A percentile compares a stretch with the other conserved stretches of the same genome.
Conservation (phyloP, 2,888 invertebrate genomes). For the Diarsia mendica region DNA sequence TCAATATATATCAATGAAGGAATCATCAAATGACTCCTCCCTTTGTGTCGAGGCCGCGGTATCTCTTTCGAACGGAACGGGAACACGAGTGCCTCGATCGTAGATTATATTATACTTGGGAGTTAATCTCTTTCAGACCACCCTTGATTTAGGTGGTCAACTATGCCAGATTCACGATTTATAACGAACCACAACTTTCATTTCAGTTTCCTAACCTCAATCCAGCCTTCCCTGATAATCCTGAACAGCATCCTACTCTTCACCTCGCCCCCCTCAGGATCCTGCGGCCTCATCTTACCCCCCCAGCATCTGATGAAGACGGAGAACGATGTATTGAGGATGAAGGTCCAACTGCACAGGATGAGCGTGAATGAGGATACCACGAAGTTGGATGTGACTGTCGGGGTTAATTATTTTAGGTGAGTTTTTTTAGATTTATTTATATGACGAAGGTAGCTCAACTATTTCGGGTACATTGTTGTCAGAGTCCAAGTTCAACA, state of each 20-base stretch:
- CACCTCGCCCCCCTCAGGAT: slow-evolving; percentile 79
- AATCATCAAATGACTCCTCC: too few relatives aligned
- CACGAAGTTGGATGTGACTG: slow-evolving; percentile 56
- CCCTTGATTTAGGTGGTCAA: too few relatives aligned
- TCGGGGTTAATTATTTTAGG: slow-evolving; percentile 76
- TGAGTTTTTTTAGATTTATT: slow-evolving; percentile 33
- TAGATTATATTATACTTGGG: too few relatives aligned
- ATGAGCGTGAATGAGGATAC: slow-evolving; percentile 58
- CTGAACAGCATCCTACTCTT: slow-evolving; percentile 81
- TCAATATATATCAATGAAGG: too few relatives aligned
- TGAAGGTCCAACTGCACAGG: slow-evolving; percentile 67
- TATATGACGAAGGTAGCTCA: too few relatives aligned
- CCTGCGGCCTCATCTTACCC: slow-evolving; percentile 83
- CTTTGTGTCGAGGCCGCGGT: too few relatives aligned
- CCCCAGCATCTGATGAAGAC: slow-evolving; percentile 73
- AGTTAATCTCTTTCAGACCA: too few relatives aligned
- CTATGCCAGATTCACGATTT: too few relatives aligned
- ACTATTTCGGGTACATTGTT: too few relatives aligned
- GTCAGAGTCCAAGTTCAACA: too few relatives aligned
- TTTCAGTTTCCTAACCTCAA: slow-evolving; percentile 79
- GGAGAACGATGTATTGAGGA: slow-evolving; percentile 65
- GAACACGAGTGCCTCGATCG: too few relatives aligned
- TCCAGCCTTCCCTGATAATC: slow-evolving; percentile 78
- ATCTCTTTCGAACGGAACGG: too few relatives aligned
- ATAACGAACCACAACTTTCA: not conserved